Conservation (phyloP, 2,888 invertebrate genomes). For the Heliconius erato region DNA sequence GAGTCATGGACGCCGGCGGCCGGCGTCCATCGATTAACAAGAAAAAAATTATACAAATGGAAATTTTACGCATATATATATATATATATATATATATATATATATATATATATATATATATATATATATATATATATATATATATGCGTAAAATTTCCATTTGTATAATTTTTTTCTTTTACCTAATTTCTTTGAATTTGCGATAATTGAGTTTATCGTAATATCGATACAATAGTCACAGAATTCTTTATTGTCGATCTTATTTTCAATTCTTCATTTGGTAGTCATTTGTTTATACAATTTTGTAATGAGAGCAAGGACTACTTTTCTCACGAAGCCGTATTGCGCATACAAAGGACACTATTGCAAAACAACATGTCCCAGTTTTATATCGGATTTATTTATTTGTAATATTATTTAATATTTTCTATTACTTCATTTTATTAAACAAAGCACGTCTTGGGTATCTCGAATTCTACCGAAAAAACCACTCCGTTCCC, state of each 20-base stretch:
- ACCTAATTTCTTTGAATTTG: background rate
- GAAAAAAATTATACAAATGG: no score
- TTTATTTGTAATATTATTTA: background rate
- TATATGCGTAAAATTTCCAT: no score
- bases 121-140: no score
- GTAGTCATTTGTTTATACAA: conserved; percentile 43
- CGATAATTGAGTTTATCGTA: background rate
- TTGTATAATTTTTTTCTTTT: no score
- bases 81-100: no score
- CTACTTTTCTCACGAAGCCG: conserved; percentile 46
- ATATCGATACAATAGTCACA: background rate
- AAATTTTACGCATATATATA: no score
- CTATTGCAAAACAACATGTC: conserved; percentile 39
- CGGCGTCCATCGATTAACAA: no score
- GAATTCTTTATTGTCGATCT: conserved; percentile 16
- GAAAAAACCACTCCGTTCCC: background rate
- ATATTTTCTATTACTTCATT: background rate
- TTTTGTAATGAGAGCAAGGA: conserved; percentile 49
- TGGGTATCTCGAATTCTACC: background rate
- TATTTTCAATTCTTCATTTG: conserved; percentile 35
- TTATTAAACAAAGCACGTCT: background rate
- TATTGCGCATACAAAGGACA: conserved; percentile 47
- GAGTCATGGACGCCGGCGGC: no score
- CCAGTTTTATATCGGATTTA: conserved; percentile 34
- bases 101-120: no score